These are phyloP conservation scores for Crocodylus rhombifer DNA, from an alignment of 2,797 vertebrate species.

Conservation along the genomic window DNA sequence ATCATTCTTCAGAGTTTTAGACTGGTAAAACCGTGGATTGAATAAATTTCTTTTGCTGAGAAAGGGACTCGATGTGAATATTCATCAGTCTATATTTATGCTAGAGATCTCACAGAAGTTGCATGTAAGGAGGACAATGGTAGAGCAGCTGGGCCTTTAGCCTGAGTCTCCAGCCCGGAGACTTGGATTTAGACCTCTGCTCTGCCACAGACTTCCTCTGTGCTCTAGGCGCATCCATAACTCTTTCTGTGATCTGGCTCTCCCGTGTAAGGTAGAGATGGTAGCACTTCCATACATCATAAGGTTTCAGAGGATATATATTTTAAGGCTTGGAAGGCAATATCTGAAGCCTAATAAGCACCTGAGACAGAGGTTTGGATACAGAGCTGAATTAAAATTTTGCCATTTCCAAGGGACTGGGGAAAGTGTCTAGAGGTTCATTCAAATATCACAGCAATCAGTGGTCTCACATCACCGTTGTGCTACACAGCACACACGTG, in stretches of 20 bases:
- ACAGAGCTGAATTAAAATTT: not conserved
- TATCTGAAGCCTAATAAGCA: not conserved
- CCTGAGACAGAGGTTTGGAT: not conserved
- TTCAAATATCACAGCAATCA: too few relatives aligned
- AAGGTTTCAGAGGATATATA: not conserved
- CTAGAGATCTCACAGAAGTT: not conserved
- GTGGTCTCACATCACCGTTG: too few relatives aligned
- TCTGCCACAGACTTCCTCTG: not conserved
- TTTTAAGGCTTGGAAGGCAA: too few relatives aligned
- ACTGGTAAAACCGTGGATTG: not conserved
- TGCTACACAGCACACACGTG: too few relatives aligned
- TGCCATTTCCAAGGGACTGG: too few relatives aligned
- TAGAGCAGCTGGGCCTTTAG: not conserved
- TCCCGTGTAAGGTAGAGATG: conserved; percentile 35
- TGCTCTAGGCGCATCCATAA: not conserved
- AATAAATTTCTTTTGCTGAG: fast-evolving
- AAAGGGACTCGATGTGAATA: not conserved
- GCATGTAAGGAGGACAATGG: not conserved
- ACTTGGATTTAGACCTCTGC: not conserved
- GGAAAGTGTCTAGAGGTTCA: too few relatives aligned
- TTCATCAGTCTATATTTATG: not conserved
- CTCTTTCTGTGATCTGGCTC: not conserved
- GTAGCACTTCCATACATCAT: not conserved
- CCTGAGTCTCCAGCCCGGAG: not conserved
- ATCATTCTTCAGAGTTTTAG: not conserved